These are phyloP conservation scores for Slavum lentiscoides DNA, from an alignment of 2,888 invertebrate species.

Conservation along the genomic window DNA sequence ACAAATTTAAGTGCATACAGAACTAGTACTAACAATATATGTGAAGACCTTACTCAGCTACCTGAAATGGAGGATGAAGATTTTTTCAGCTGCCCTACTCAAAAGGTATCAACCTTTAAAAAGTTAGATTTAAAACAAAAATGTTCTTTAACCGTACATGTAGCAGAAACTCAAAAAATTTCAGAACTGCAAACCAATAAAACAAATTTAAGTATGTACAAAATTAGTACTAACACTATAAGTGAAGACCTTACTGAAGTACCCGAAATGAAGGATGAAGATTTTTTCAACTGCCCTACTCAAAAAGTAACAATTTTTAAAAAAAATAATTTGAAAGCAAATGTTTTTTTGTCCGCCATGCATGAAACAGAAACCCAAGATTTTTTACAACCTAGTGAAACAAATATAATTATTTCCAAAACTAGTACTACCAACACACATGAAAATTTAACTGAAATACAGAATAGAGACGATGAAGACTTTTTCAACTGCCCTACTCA, in stretches of 20 bases:
- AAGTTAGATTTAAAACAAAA: neutral
- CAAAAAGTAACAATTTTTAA: neutral
- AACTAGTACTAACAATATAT: neutral
- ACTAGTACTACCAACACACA: neutral
- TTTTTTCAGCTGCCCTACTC: conserved; percentile 24
- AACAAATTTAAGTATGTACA: neutral
- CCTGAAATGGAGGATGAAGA: neutral
- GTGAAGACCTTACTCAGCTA: neutral
- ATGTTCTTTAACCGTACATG: neutral
- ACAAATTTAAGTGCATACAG: neutral
- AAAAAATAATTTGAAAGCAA: neutral
- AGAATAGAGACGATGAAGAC: neutral
- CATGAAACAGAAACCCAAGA: neutral
- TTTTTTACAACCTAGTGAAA: neutral
- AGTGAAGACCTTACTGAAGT: neutral
- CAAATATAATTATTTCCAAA: neutral
- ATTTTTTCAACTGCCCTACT: conserved; percentile 9
- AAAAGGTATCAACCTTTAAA: neutral
- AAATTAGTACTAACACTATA: neutral
- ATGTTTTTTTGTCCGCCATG: neutral
- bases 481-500: conserved; percentile 29
- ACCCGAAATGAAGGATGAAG: neutral
- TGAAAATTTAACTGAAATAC: neutral
- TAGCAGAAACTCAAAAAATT: neutral
- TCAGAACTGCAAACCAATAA: neutral